Base-by-base conservation (phyloP, 2,113 vertebrate species). In the Lonchura striata region DNA sequence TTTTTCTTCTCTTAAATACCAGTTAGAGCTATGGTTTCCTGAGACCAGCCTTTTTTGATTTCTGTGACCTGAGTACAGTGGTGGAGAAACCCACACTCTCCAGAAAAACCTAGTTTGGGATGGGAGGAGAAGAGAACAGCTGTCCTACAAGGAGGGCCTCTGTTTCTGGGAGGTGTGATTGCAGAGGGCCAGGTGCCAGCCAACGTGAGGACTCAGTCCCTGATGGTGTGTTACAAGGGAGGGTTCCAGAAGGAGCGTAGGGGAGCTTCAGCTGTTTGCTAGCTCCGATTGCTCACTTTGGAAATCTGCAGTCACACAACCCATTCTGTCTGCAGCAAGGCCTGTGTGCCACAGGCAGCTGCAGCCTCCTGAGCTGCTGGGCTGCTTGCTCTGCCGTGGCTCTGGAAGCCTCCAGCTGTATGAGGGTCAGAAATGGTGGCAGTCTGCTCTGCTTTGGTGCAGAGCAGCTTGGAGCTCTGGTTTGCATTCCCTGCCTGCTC, bases 11-110 rank as follows among this genome's bases (percentile, higher is more conserved):
- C 20, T 37, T n/a, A 96, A 94, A 24, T 82, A 33, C n/a, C 28
- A 31, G 37, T 90, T 87, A 68, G 35, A 81, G 70, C 74, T 96
- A 81, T 47, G 82, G 52, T 63, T 95, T 93, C 85, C 70, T 77
- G 68, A 66, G 6, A n/a, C 63, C 49, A 79, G 33, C 30, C 21
- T 35, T 53, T 74, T 84, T 50, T 87, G 17, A 44, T 68, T 87
- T 68, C 39, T 68, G 24, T 63, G 64, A 63, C 60, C 44, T 50
- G 31, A 75, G 41, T 47, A 41, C 41, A 60, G 18, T 19, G 21
- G 10, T 84, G 7, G 27, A 44, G 54, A 82, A 94, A 78, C 30
- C 39, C 50, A 44, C 0, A 1, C 15, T 80, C 42, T 19, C 13
- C 3, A 47, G 68, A 70, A 27, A 39, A 11, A 3, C 5, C 3